Evolutionary conservation across 1,140 invertebrate genomes (phyloP), one percentile per base, ranked within the genome.

Genomic region (Camponotus floridanus): DNA sequence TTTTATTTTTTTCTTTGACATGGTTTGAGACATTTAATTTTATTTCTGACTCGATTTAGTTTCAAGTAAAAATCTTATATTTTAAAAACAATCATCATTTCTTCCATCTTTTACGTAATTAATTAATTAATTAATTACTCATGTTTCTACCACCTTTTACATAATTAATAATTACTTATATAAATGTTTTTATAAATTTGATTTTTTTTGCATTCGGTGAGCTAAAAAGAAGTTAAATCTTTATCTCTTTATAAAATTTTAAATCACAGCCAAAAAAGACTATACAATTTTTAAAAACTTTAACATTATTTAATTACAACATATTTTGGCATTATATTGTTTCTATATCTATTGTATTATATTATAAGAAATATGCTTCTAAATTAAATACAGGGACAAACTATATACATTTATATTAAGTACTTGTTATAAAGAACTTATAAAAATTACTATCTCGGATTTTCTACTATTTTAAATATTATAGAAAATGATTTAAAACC

Each of bases 371-470:
- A 57, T 31, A 57, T 39, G 5, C 36, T 57, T 6, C 9, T 9
- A n/a, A 33, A 31, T 71, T 70, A 31, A 73, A 7, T 55, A 18
- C 6, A n/a, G 26, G 15, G 42, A 42, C 7, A 59, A 74, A 74
- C 21, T 74, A 39, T 39, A 48, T 39, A 48, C 15, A 15, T 51
- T 51, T 18, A 18, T 45, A 9, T 45, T 45, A 51, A 51, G 18
- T 51, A 51, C 9, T 51, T 18, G 4, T 51, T 39, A 39, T 39
- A 48, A 55, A n/a, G 2, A n/a, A 8, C 8, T 74, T 31, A 39
- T 74, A 74, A 21, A 26, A 74, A 39, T 39, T 73, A 57, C 55
- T 73, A 26, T 73, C 42, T 31, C 51, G 11, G n/a, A 74, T 55
- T 36, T 9, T 73, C 42, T 26, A 7, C 18, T 74, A 57, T 57